phyloP scores from a whole-genome alignment of 1,140 invertebrate species.

The Tribolium castaneum region DNA sequence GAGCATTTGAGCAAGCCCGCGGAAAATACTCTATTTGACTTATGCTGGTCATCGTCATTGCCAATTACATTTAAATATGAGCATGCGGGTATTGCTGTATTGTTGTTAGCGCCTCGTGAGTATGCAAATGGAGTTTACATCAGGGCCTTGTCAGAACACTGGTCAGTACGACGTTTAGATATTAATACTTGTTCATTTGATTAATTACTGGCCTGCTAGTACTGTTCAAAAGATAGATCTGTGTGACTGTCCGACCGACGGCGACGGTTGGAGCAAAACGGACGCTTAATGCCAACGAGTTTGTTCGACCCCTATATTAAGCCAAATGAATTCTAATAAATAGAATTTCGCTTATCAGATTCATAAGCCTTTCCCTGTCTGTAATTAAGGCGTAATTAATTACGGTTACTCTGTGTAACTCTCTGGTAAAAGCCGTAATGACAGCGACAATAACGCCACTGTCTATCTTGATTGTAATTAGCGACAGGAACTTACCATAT shows the following conservation, averaged over 20 bases:
- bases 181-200: conserved; percentile 41
- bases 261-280: not conserved
- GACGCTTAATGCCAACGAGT: conserved; percentile 17
- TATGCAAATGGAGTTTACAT: conserved; percentile 50
- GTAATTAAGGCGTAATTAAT: conserved; percentile 39
- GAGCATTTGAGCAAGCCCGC: conserved; percentile 43
- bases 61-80: conserved; percentile 53
- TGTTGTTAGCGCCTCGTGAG: conserved; percentile 35
- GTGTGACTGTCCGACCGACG: not conserved
- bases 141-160: conserved; percentile 40
- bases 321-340: conserved; percentile 38
- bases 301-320: conserved; percentile 26
- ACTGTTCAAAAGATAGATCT: not conserved
- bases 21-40: conserved; percentile 45
- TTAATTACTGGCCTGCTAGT: conserved; percentile 32
- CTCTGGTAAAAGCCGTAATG: conserved; percentile 31
- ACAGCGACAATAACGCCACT: conserved; percentile 30
- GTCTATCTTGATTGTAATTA: conserved; percentile 26
- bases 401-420: conserved; percentile 12
- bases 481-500: conserved; percentile 1
- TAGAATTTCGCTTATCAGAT: conserved; percentile 29
- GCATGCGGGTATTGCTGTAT: conserved; percentile 52
- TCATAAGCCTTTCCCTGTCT: conserved; percentile 27
- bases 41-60: conserved; percentile 55
- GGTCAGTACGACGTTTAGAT: conserved; percentile 34